A percentile compares a stretch with the other conserved stretches of the same genome.
Evolutionary conservation across 2,888 invertebrate species (phyloP).

Genomic region (Pristionchus arcanus): DNA sequence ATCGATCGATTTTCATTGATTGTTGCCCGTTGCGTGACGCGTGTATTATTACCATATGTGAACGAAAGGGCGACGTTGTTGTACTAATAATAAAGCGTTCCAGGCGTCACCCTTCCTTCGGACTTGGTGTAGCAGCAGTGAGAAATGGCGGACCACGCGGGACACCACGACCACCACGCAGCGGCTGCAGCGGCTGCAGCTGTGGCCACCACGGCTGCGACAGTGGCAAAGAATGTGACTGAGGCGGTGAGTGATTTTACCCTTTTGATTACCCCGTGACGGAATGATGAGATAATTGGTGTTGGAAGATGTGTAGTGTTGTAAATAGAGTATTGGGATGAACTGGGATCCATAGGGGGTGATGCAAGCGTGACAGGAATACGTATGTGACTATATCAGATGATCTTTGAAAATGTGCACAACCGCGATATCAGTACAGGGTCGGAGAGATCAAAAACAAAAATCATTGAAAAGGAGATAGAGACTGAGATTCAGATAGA

Average conservation of each 20-base stretch:
- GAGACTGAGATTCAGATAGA: too few relatives aligned
- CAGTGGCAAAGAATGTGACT: background rate
- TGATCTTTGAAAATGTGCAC: too few relatives aligned
- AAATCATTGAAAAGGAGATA: too few relatives aligned
- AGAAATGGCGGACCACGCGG: slow-evolving; percentile 42
- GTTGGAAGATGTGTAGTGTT: too few relatives aligned
- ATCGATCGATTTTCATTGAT: background rate
- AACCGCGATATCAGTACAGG: too few relatives aligned
- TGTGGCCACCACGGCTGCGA: slow-evolving; percentile 21
- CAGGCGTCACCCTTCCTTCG: background rate
- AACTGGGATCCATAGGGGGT: too few relatives aligned
- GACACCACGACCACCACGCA: background rate
- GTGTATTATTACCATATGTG: background rate
- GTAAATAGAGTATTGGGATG: too few relatives aligned
- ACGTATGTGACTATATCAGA: too few relatives aligned
- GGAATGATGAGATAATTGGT: too few relatives aligned
- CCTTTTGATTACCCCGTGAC: too few relatives aligned
- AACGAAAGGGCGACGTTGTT: background rate
- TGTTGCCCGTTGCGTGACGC: background rate
- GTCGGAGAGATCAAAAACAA: too few relatives aligned
- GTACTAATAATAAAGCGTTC: slow-evolving; percentile 33
- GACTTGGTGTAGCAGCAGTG: background rate
- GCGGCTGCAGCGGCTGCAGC: background rate
- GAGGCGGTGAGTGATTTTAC: background rate
- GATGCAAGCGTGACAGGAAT: too few relatives aligned